Conservation (phyloP, 2,797 vertebrate genomes). For the Oreortyx pictus region DNA sequence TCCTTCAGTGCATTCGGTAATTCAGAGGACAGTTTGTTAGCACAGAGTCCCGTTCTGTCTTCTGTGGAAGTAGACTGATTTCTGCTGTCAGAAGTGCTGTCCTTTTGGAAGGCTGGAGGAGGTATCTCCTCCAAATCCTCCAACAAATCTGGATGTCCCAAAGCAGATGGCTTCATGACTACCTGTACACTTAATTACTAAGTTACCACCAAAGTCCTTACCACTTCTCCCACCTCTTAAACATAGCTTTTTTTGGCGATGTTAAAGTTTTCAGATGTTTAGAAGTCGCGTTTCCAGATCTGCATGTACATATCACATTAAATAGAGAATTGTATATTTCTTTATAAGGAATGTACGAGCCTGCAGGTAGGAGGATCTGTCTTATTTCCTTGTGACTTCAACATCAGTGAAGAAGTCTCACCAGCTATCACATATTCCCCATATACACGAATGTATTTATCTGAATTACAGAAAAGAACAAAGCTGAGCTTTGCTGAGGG, state of each 20-base stretch:
- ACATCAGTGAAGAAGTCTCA: neutral
- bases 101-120: neutral
- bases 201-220: neutral
- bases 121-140: neutral
- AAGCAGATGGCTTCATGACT: neutral
- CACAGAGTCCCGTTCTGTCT: neutral
- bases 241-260: neutral
- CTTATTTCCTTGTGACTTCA: slow-evolving; percentile 41
- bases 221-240: neutral
- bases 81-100: too few species aligned
- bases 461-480: slow-evolving; percentile 37
- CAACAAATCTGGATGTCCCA: neutral
- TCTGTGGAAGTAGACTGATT: accelerated
- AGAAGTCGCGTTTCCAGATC: neutral
- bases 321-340: neutral
- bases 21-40: neutral
- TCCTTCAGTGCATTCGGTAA: neutral
- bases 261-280: neutral
- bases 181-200: neutral
- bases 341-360: neutral
- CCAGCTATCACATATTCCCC: neutral
- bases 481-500: slow-evolving; percentile 46
- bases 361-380: neutral
- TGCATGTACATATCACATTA: neutral
- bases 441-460: slow-evolving; percentile 20